A percentile compares a stretch with the other conserved stretches of the same genome.
Conservation (phyloP, 2,113 vertebrate species). For the Gavia stellata region DNA sequence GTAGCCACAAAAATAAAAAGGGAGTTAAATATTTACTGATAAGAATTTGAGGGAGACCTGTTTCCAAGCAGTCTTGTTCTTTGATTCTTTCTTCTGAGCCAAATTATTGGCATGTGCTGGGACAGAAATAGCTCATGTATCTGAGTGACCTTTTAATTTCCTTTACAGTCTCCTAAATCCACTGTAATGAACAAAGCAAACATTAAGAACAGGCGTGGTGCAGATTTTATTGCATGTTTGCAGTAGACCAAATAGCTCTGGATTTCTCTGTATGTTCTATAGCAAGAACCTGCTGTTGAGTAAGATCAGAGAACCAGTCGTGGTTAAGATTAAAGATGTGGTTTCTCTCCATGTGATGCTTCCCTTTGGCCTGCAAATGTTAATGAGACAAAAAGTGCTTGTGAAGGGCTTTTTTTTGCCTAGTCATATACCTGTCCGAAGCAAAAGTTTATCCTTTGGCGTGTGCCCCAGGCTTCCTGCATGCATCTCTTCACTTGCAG, state of each 20-base stretch:
- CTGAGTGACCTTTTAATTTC: conserved; percentile 24
- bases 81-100: not conserved
- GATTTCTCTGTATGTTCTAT: not conserved
- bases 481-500: not conserved
- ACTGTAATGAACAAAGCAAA: conserved; percentile 16
- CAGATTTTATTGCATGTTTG: not conserved
- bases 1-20: not conserved
- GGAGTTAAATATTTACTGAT: not conserved
- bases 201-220: not conserved
- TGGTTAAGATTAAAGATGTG: not conserved
- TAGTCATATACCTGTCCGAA: not conserved
- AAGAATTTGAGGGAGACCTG: not conserved
- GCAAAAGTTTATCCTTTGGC: not conserved
- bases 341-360: not conserved
- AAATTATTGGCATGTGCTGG: not conserved
- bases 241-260: not conserved
- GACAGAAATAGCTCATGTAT: not conserved
- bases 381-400: not conserved
- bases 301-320: not conserved
- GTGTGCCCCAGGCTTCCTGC: not conserved
- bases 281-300: not conserved
- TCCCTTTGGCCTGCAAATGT: not conserved
- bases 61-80: not conserved
- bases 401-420: not conserved
- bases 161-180: not conserved